Evolutionary conservation across 2,797 vertebrate species (phyloP).

Genomic region (Picus viridis): DNA sequence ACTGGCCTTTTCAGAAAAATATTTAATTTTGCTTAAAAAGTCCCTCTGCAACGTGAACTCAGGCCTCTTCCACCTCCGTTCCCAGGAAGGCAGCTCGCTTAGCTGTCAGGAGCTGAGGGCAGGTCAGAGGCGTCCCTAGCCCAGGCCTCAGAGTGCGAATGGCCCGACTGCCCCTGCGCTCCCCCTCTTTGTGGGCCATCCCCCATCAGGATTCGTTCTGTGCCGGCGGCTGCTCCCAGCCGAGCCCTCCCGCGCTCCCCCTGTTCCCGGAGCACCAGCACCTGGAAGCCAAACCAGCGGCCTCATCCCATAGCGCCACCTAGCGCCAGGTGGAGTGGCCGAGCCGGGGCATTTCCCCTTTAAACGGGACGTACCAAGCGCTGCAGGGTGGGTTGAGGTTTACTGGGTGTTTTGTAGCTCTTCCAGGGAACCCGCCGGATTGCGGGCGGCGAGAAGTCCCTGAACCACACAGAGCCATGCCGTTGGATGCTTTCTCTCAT

Average conservation of each 20-base stretch:
- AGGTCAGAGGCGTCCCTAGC: neutral
- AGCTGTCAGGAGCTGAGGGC: neutral
- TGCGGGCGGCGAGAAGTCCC: fast-evolving
- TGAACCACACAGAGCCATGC: fast-evolving
- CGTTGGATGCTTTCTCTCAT: fast-evolving
- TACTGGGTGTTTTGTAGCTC: fast-evolving
- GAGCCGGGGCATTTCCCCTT: fast-evolving
- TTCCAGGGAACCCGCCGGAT: fast-evolving
- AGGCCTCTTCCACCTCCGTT: neutral
- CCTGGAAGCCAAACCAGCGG: fast-evolving
- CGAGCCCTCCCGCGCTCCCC: neutral
- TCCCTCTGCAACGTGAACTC: neutral
- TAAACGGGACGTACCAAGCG: neutral
- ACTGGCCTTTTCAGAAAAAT: neutral
- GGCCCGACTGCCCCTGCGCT: fast-evolving
- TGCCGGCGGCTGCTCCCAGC: fast-evolving
- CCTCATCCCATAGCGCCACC: neutral
- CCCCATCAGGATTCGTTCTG: no score
- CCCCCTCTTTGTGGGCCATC: no score
- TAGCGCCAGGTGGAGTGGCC: neutral
- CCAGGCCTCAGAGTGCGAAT: neutral
- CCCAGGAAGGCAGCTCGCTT: neutral
- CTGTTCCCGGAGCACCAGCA: fast-evolving
- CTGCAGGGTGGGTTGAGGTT: fast-evolving
- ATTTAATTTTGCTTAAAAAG: neutral